These are phyloP conservation scores for Lutjanus argentimaculatus DNA, from an alignment of 2,797 vertebrate genomes.

Conservation along the genomic window DNA sequence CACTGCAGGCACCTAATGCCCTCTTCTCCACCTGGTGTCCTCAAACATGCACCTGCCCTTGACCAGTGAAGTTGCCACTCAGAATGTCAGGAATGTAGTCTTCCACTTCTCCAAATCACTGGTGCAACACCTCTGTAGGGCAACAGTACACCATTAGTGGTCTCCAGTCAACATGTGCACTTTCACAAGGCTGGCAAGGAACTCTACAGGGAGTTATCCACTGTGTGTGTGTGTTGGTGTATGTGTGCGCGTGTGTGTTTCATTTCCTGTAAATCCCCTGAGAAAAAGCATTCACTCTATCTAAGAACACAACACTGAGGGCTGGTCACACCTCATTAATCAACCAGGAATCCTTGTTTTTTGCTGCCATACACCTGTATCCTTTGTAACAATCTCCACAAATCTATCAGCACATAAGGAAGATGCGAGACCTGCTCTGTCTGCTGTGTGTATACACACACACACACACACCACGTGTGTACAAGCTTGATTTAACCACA, in stretches of 20 bases:
- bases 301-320: slow-evolving; percentile 61
- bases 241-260: slow-evolving; percentile 46
- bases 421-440: slow-evolving; percentile 20
- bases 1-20: slow-evolving; percentile 31
- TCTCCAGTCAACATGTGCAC: slow-evolving; percentile 73
- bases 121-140: slow-evolving; percentile 61
- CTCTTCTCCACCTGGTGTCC: slow-evolving; percentile 42
- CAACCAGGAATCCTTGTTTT: slow-evolving; percentile 68
- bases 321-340: slow-evolving; percentile 78
- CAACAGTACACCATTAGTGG: slow-evolving; percentile 72
- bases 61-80: slow-evolving; percentile 55
- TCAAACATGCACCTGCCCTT: slow-evolving; percentile 61
- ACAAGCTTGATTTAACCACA: slow-evolving; percentile 61
- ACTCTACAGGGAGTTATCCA: slow-evolving; percentile 54
- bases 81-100: slow-evolving; percentile 45
- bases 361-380: slow-evolving; percentile 60
- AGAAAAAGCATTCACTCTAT: slow-evolving; percentile 63
- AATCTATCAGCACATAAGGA: slow-evolving; percentile 60
- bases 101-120: slow-evolving; percentile 58
- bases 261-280: slow-evolving; percentile 53
- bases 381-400: slow-evolving; percentile 60
- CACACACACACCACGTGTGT: neutral
- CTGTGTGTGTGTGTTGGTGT: slow-evolving; percentile 43
- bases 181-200: slow-evolving; percentile 55
- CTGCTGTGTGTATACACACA: neutral